Conservation (phyloP, 2,888 invertebrate species). For the Ophioninae sp. region DNA sequence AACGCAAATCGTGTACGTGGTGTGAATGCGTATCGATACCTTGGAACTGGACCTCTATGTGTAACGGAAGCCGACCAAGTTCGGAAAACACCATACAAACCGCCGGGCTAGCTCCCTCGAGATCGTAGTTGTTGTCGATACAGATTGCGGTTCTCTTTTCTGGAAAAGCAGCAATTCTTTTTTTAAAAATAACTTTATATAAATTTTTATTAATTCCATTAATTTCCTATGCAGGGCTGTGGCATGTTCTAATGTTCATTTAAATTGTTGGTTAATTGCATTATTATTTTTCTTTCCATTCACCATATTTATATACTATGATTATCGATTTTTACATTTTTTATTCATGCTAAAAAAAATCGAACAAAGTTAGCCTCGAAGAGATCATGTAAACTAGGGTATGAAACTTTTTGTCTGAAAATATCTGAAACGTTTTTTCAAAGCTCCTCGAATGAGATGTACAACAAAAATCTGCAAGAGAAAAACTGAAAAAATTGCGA, state of each 20-base stretch:
- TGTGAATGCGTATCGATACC: constrained; percentile 40
- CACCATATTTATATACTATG: no score
- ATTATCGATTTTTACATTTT: no score
- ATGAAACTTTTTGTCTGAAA: no score
- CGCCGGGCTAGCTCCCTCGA: constrained; percentile 14
- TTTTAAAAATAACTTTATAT: background rate
- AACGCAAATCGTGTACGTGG: constrained; percentile 11
- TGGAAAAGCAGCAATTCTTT: background rate
- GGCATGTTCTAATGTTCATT: no score
- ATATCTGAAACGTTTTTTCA: no score
- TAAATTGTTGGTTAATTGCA: no score
- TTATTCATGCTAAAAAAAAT: no score
- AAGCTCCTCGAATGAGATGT: background rate
- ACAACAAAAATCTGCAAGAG: background rate
- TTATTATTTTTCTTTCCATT: no score
- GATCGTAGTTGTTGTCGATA: constrained; percentile 31
- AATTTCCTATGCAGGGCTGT: no score
- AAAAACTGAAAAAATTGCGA: background rate
- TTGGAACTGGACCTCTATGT: constrained; percentile 1
- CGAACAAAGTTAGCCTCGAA: no score
- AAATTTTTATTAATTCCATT: background rate
- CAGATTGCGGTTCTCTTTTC: background rate
- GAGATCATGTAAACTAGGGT: no score
- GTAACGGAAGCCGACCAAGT: constrained; percentile 72
- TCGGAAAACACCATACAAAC: constrained; percentile 66